phyloP scores from a whole-genome alignment of 2,888 invertebrate genomes.

The Nephrocerus scutellatus region DNA sequence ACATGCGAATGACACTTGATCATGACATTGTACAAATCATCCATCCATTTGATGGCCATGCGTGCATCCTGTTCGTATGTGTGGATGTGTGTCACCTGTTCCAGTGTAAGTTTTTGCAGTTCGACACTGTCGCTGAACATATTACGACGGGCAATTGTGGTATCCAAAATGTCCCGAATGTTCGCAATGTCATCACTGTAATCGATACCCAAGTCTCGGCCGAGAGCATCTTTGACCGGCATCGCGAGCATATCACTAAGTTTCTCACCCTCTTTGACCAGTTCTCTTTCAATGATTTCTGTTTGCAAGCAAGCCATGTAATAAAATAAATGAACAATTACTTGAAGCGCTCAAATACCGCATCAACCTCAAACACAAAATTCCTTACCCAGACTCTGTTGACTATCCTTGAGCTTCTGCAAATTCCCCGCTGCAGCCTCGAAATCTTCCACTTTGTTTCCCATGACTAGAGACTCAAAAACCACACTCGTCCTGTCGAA shows the following conservation, averaged over 20 bases:
- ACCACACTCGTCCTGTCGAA: conserved; percentile 61
- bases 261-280: conserved; percentile 68
- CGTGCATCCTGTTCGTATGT: conserved; percentile 69
- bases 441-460: conserved; percentile 54
- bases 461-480: conserved; percentile 61
- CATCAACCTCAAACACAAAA: neutral
- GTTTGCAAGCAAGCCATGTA: no score
- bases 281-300: conserved; percentile 62
- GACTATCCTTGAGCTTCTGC: conserved; percentile 55
- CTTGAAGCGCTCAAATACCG: conserved; percentile 4
- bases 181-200: conserved; percentile 66
- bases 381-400: conserved; percentile 54
- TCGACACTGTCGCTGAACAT: conserved; percentile 69
- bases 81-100: conserved; percentile 68
- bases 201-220: conserved; percentile 62
- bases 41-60: conserved; percentile 70
- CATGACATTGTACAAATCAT: conserved; percentile 66
- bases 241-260: conserved; percentile 69
- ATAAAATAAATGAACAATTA: conserved; percentile 9
- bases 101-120: conserved; percentile 66
- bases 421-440: conserved; percentile 54
- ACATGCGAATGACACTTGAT: conserved; percentile 62
- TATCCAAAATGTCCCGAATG: conserved; percentile 63
- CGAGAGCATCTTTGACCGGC: conserved; percentile 71
- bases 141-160: conserved; percentile 61